Base-by-base conservation (phyloP, 1,140 invertebrate species). In the Vollenhovia emeryi region DNA sequence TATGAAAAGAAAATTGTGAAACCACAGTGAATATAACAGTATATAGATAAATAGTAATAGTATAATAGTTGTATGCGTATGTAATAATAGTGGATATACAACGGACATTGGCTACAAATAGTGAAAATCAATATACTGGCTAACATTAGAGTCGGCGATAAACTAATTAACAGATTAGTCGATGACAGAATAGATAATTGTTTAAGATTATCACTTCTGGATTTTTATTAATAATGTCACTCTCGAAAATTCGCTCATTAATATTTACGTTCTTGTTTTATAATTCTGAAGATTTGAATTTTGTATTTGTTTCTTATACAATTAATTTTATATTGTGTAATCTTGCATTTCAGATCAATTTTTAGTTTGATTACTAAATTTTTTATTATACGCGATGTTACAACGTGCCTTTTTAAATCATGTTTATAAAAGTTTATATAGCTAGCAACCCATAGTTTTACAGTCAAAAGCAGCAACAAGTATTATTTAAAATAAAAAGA, bases 371-470 rank as follows among this genome's bases (percentile, higher is more conserved):
- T 18, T 40, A 55, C 8, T 9, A 75, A 40, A 3, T 15, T 2
- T 24, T 66, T 59, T 40, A 43, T 60, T 57, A 36, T 57, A 30
- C 52, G 15, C 36, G 36, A 75, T 59, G 21, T 62, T 60, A 36
- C 15, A 43, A n/a, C 24, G 45, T 59, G 36, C 40, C 24, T 76
- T 76, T 74, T 73, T 36, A 33, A 0, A n/a, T 73, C 33, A 57
- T 60, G 15, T 43, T 40, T n/a, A 24, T n/a, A 60, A 3, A n/a
- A 40, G 33, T 40, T 13, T 62, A 13, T n/a, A 36, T 18, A 79
- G 59, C 60, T 68, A 68, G 60, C 60, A 55, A 52, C 48, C 43
- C 60, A 52, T 79, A 11, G 21, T 68, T 79, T 52, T 68, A 52
- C 48, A 79, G 33, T 79, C 6, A 68, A 79, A 68, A 68, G 48